phyloP scores from a whole-genome alignment of 64 coral and sea anemone genomes.

The Montipora sp. region DNA sequence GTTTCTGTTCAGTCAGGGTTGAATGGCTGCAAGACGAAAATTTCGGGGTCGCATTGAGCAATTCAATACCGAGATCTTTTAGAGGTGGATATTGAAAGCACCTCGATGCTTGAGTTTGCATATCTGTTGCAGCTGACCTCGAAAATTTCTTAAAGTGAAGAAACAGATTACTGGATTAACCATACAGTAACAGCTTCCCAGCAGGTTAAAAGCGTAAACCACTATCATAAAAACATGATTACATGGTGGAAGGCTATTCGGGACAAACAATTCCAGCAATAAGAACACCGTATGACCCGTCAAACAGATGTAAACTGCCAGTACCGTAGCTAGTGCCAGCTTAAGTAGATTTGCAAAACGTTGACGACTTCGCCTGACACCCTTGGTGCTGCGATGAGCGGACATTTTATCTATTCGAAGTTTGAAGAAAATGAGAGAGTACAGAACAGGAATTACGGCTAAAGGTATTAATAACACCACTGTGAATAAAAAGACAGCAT shows the following conservation, averaged over 20 bases:
- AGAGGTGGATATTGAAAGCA: neutral
- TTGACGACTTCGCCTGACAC: neutral
- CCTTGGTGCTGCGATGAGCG: neutral
- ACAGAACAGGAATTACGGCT: neutral
- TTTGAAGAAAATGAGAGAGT: neutral
- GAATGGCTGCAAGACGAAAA: neutral
- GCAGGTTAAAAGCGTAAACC: neutral
- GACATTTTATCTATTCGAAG: constrained; percentile 39
- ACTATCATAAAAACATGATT: neutral
- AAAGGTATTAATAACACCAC: constrained; percentile 34
- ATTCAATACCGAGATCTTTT: neutral
- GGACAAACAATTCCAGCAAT: neutral
- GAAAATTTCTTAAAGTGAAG: constrained; percentile 2
- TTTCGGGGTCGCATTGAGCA: neutral
- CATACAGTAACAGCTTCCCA: neutral
- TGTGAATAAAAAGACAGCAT: neutral
- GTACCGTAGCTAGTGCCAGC: constrained; percentile 30
- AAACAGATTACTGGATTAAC: constrained; percentile 28
- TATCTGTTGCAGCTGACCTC: neutral
- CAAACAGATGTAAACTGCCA: constrained; percentile 45
- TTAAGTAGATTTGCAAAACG: constrained; percentile 19
- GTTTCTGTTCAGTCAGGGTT: neutral
- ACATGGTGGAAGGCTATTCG: neutral
- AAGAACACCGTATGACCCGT: neutral
- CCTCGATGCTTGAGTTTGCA: neutral